Base-by-base conservation (phyloP, 1,140 invertebrate genomes). In the Drosophila arizonae region DNA sequence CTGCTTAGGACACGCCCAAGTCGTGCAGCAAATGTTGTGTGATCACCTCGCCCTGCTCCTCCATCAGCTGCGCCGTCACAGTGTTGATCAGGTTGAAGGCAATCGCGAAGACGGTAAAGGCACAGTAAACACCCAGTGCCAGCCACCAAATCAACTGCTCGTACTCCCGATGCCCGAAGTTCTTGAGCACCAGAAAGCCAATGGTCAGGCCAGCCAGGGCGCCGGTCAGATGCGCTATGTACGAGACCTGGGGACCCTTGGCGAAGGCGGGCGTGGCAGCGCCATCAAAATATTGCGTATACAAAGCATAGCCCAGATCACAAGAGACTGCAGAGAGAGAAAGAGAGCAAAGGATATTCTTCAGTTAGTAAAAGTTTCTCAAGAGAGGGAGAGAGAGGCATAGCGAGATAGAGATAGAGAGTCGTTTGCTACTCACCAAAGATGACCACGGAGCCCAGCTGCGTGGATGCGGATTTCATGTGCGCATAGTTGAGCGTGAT, bases 91-190 rank as follows among this genome's bases (percentile, higher is more conserved):
- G 90, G 92, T 99, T 99, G 94, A 97, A 99, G 57, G 98, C 94
- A 64, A 99, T 94, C 50, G 97, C 97, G 92, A 99, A 98, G 17
- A 98, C 94, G 6, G 97, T 97, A 92, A 97, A 98, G 4, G 97
- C 96, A 0, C 96, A 95, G 92, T 98, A 99, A 1, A 98, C 95
- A 13, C 97, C 96, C 4, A 99, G 93, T 3, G 97, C 97, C 70
- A 98, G 95, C 97, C 97, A 99, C 97, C 98, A 99, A 65, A 98
- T 94, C 48, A 98, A 93, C 89, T 98, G 96, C 91, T 98, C 97
- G 93, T 98, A 97, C 0, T 98, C 94, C 65, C 97, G 96, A 91
- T 98, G 97, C 86, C 98, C 97, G 91, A 99, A 98, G 93, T 99
- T 98, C 93, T 99, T 99, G 51, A 99, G 93, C 43, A 99, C 97